phyloP scores from a whole-genome alignment of 1,140 invertebrate genomes.

The Marisa cornuarietis region DNA sequence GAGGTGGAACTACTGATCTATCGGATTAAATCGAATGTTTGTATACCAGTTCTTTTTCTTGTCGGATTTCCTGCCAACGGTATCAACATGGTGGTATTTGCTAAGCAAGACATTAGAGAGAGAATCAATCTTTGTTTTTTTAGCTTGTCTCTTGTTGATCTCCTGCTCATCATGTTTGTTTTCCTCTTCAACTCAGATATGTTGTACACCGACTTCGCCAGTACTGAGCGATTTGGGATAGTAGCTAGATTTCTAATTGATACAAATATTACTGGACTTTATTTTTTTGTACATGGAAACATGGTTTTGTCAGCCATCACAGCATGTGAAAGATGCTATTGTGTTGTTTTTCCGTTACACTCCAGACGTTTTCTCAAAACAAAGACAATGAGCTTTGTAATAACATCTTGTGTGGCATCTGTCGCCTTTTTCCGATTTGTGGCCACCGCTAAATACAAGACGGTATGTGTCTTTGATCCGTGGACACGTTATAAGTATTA shows the following conservation, averaged over 20 bases:
- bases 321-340: not conserved
- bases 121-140: slow-evolving; percentile 5
- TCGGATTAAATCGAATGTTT: not conserved
- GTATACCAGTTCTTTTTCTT: not conserved
- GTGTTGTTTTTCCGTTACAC: not conserved
- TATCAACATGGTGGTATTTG: not conserved
- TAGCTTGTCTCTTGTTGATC: not conserved
- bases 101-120: not conserved
- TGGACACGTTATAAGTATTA: not conserved
- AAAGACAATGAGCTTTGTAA: not conserved
- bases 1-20: not conserved
- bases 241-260: not conserved
- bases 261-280: not conserved
- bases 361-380: not conserved
- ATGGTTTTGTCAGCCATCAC: not conserved
- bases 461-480: not conserved
- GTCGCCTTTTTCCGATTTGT: not conserved
- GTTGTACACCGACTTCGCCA: not conserved
- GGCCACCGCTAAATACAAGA: not conserved
- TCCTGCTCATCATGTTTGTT: not conserved
- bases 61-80: not conserved
- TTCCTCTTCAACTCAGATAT: not conserved
- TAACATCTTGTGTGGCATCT: not conserved
- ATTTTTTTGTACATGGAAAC: not conserved
- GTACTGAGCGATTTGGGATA: not conserved